Base-by-base conservation (phyloP, 2,113 vertebrate species). In the Cathartes aura region DNA sequence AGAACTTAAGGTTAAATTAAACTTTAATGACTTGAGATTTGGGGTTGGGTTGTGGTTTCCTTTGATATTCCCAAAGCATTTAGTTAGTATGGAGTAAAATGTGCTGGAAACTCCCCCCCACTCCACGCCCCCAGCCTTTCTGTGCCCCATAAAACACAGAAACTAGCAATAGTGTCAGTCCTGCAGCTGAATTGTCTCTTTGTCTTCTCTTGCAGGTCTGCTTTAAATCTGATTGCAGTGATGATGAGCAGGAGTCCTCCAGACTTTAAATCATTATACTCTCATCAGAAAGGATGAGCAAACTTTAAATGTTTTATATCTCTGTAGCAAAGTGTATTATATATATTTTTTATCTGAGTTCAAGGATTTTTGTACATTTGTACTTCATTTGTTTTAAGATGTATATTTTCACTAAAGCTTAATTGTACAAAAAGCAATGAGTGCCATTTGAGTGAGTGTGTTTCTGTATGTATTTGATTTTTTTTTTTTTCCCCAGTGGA, bases 321-420 rank as follows among this genome's bases (percentile, higher is more conserved):
- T 98, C 96, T 98, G 98, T 99, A 99, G 99, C 98, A 99, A 99
- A 98, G 96, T 98, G 98, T 98, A 98, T 98, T 98, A 99, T 99
- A 98, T 94, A 98, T 98, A 98, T 97, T 98, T 98, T 95, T 96
- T 99, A 98, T 98, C 97, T 98, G 98, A 98, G 98, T 98, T 99
- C 98, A 98, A 98, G 98, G 98, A 98, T 98, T 97, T 97, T 97
- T 99, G 98, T 99, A 98, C 98, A 98, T 99, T 98, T 98, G 98
- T 98, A 99, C 98, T 98, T 99, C 98, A 98, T 98, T 98, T 98
- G 98, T 98, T 99, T 99, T 98, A 99, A 99, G 99, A 99, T 99
- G 99, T 99, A 99, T 99, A 98, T 99, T 99, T 99, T 99, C 98
- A 98, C 98, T 98, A 98, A 98, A 98, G 98, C 98, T 98, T 98